A percentile compares a stretch with the other conserved stretches of the same genome.
These are phyloP conservation scores for Prunella himalayana DNA, from an alignment of 2,113 vertebrate species.

Conservation along the genomic window DNA sequence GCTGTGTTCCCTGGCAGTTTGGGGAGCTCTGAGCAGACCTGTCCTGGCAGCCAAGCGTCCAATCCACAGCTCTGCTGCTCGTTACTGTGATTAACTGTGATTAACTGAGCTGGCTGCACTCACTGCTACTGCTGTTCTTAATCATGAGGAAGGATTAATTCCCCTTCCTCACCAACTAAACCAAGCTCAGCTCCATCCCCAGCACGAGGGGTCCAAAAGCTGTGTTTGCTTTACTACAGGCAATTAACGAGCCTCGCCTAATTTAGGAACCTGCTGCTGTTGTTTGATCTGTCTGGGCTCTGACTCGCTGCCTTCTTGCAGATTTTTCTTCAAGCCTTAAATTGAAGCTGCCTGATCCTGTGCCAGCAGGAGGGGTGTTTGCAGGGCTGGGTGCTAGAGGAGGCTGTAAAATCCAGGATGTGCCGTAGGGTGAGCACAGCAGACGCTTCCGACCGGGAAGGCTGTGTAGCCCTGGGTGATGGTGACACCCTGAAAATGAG, in stretches of 20 bases:
- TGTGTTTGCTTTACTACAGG: background rate
- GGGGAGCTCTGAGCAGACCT: background rate
- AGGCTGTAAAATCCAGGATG: background rate
- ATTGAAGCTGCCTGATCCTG: rapidly evolving
- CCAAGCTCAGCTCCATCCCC: background rate
- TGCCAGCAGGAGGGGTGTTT: background rate
- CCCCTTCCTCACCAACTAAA: background rate
- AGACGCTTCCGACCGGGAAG: background rate
- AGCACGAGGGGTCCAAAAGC: background rate
- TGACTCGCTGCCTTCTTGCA: background rate
- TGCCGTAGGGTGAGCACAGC: background rate
- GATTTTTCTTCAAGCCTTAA: background rate
- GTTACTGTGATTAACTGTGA: background rate
- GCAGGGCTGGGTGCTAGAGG: background rate
- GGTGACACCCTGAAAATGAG: background rate
- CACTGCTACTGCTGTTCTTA: rapidly evolving
- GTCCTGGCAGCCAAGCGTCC: background rate
- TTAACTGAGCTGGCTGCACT: background rate
- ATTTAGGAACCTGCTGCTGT: background rate
- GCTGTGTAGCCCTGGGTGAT: background rate
- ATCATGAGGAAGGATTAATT: background rate
- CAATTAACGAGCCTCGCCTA: background rate
- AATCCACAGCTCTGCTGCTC: background rate
- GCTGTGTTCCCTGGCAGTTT: background rate
- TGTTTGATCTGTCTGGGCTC: background rate